phyloP scores from a whole-genome alignment of 2,888 invertebrate genomes.

The Agrilus mali region DNA sequence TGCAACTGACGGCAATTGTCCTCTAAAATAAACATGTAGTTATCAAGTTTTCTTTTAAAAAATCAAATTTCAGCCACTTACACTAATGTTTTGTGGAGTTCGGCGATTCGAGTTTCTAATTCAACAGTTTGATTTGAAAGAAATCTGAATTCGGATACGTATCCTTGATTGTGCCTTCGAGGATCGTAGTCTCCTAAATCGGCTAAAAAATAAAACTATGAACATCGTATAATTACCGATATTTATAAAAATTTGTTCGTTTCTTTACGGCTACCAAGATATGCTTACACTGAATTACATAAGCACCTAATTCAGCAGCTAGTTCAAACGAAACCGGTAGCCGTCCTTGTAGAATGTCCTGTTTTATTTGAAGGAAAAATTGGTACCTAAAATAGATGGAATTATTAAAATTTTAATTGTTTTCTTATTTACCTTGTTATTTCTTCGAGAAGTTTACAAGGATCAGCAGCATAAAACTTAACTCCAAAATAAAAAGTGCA shows the following conservation, averaged over 20 bases:
- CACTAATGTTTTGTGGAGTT: conserved; percentile 80
- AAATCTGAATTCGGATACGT: conserved; percentile 90
- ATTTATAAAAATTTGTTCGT: too few relatives aligned
- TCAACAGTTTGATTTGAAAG: conserved; percentile 86
- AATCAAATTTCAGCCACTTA: conserved; percentile 36
- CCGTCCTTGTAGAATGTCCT: conserved; percentile 89
- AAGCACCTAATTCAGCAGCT: conserved; percentile 84
- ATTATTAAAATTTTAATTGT: too few relatives aligned
- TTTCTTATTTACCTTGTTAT: conserved; percentile 65
- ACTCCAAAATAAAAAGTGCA: conserved; percentile 93
- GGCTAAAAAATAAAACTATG: conserved; percentile 45
- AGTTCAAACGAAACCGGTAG: conserved; percentile 84
- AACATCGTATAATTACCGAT: background rate
- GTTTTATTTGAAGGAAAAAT: conserved; percentile 92
- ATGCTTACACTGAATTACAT: conserved; percentile 87
- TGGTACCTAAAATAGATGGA: conserved; percentile 64
- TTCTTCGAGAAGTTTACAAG: conserved; percentile 90
- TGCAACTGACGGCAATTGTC: conserved; percentile 81
- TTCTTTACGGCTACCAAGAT: background rate
- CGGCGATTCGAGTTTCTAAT: conserved; percentile 74
- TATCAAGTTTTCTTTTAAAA: background rate
- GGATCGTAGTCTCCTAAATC: conserved; percentile 92
- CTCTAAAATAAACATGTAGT: conserved; percentile 39
- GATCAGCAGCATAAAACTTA: conserved; percentile 95
- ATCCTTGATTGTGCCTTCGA: conserved; percentile 74